A percentile compares a stretch with the other conserved stretches of the same genome.
These are phyloP conservation scores for Drosophila falleni DNA, from an alignment of 2,888 invertebrate genomes.

Conservation along the genomic window DNA sequence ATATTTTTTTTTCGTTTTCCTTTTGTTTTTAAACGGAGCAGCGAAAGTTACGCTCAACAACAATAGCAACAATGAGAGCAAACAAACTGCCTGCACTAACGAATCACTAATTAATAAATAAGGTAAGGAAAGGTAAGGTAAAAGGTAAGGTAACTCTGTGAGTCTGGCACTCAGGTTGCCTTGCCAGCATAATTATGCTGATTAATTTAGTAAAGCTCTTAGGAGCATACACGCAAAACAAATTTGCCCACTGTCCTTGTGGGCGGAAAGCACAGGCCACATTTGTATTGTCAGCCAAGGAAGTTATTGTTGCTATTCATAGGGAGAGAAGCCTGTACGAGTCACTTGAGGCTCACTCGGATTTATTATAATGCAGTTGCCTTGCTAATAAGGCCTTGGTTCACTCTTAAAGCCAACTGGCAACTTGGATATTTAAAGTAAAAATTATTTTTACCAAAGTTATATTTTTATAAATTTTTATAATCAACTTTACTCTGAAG, in stretches of 20 bases:
- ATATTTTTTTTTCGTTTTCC: slow-evolving; percentile 1
- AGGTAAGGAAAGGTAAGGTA: slow-evolving; percentile 35
- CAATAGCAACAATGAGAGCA: slow-evolving; percentile 29
- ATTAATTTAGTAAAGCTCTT: slow-evolving; percentile 68
- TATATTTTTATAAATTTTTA: too few relatives aligned
- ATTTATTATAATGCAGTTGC: slow-evolving; percentile 29
- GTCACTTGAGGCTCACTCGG: slow-evolving; percentile 36
- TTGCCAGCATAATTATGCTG: slow-evolving; percentile 72
- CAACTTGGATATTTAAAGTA: not conserved
- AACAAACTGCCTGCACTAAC: slow-evolving; percentile 61
- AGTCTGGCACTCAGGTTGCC: slow-evolving; percentile 38
- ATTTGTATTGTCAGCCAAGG: slow-evolving; percentile 53
- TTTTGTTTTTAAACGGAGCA: slow-evolving; percentile 21
- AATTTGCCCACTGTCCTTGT: slow-evolving; percentile 30
- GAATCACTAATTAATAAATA: slow-evolving; percentile 75
- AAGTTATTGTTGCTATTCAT: slow-evolving; percentile 8
- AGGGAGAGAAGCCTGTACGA: slow-evolving; percentile 8
- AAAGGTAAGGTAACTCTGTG: slow-evolving; percentile 9
- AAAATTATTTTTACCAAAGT: not conserved
- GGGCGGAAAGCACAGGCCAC: slow-evolving; percentile 26
- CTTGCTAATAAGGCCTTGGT: slow-evolving; percentile 8
- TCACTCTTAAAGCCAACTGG: slow-evolving; percentile 8
- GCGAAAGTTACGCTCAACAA: slow-evolving; percentile 40
- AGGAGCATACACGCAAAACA: slow-evolving; percentile 34
- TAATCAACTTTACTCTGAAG: not conserved